phyloP scores from a whole-genome alignment of 2,113 vertebrate species.

The Dolichallabes microphthalmus region DNA sequence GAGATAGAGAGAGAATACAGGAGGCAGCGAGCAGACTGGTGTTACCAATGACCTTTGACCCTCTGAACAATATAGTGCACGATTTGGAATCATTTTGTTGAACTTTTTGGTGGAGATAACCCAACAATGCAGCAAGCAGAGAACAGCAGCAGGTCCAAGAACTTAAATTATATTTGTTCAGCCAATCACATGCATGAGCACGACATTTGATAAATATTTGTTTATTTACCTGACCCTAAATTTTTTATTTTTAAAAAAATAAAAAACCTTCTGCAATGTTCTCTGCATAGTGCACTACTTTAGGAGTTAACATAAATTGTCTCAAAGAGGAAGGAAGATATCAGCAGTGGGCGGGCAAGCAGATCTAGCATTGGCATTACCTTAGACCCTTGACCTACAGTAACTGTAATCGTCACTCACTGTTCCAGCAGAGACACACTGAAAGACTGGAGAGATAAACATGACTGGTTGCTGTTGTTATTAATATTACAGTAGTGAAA shows the following conservation, averaged over 20 bases:
- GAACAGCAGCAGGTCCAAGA: not conserved
- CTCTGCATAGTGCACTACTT: not conserved
- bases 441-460: slow-evolving; percentile 26
- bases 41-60: not conserved
- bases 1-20: not conserved
- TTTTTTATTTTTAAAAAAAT: too few relatives aligned
- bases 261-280: not conserved
- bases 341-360: slow-evolving; percentile 52
- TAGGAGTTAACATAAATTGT: not conserved
- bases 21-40: slow-evolving; percentile 4
- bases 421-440: slow-evolving; percentile 81
- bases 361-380: slow-evolving; percentile 69
- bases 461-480: not conserved
- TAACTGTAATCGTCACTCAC: slow-evolving; percentile 98
- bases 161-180: not conserved
- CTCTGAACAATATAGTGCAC: slow-evolving; percentile 11
- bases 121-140: not conserved
- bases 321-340: not conserved
- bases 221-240: not conserved
- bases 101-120: not conserved
- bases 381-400: slow-evolving; percentile 83
- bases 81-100: not conserved
- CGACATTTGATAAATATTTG: not conserved
- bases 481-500: slow-evolving; percentile 22
- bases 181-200: not conserved